Conservation (phyloP, 1,140 invertebrate species). For the Varroa destructor region DNA sequence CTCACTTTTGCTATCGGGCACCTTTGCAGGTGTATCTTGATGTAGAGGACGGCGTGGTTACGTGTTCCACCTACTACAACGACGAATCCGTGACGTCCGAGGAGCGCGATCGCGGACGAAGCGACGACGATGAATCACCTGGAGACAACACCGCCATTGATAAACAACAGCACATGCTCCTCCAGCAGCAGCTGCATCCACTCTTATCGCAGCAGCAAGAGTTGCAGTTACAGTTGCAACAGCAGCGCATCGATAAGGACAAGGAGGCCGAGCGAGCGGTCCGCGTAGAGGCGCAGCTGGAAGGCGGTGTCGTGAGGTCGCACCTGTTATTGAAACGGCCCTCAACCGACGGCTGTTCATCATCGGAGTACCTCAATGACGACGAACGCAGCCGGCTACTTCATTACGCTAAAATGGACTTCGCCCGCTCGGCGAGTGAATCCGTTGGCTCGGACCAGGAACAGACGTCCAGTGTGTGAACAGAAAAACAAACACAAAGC, state of each 20-base stretch:
- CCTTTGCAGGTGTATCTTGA: slow-evolving; percentile 16
- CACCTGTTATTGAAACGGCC: slow-evolving; percentile 13
- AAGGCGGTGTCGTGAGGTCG: slow-evolving; percentile 26
- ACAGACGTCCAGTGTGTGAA: slow-evolving; percentile 18
- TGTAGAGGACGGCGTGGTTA: slow-evolving; percentile 20
- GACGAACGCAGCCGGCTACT: slow-evolving; percentile 28
- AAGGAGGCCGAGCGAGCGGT: not conserved
- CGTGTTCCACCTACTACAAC: slow-evolving; percentile 27
- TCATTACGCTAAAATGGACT: slow-evolving; percentile 22
- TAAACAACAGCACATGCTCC: too few relatives aligned
- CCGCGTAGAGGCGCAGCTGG: slow-evolving; percentile 27
- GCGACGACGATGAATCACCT: too few relatives aligned
- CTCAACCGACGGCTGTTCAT: not conserved
- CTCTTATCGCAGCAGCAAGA: too few relatives aligned
- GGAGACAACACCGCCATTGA: too few relatives aligned
- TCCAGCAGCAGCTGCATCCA: too few relatives aligned
- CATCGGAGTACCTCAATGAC: slow-evolving; percentile 24
- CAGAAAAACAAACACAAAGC: not conserved
- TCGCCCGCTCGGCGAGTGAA: slow-evolving; percentile 19
- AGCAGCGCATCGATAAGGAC: not conserved
- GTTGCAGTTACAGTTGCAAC: too few relatives aligned
- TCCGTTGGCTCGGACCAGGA: slow-evolving; percentile 18
- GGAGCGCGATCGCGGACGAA: not conserved
- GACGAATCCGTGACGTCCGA: slow-evolving; percentile 22
- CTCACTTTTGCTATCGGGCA: too few relatives aligned